Evolutionary conservation across 2,113 vertebrate genomes (phyloP), one percentile per base, ranked within the genome.

Genomic region (Eudyptes chrysolophus): DNA sequence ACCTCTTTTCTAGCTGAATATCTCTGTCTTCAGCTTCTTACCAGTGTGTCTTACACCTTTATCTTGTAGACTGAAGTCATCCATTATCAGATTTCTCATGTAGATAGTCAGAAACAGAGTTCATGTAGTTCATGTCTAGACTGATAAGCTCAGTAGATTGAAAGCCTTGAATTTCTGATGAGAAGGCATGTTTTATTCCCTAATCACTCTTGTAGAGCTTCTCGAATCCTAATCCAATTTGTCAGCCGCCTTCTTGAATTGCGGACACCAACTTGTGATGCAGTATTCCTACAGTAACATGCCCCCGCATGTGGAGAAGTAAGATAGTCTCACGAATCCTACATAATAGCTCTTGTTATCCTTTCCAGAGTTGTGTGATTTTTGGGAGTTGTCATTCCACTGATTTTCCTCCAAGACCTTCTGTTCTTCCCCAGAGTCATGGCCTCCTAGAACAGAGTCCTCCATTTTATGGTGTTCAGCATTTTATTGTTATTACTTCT

Each of bases 81-180:
- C 52, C 48, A 57, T 93, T 89, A 84, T 64, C 65, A 71, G 81
- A 82, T 93, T 93, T 79, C 77, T 94, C 65, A 30, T 49, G 74
- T 42, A 78, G 89, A 77, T 77, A 90, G 79, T 70, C 83, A 81
- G 58, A 88, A 92, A 58, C 34, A 54, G 83, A 74, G 72, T 89
- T 89, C 38, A 32, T 51, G 12, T 54, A n/a, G 51, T 64, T 89
- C 57, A 20, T 64, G 65, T 78, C 87, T 82, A 87, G 51, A 38
- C 42, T 75, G 72, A 87, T 81, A 62, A 96, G 48, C 48, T 75
- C 55, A 44, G 61, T 44, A 71, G 72, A 82, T 44, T 51, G 84
- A 91, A 91, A 91, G 24, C 65, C 69, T 84, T 89, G 92, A 81
- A 71, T 94, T 94, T 78, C 72, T 91, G 69, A 84, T 78, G 89